These are phyloP conservation scores for Stercorarius parasiticus DNA, from an alignment of 2,113 vertebrate genomes.

Conservation along the genomic window DNA sequence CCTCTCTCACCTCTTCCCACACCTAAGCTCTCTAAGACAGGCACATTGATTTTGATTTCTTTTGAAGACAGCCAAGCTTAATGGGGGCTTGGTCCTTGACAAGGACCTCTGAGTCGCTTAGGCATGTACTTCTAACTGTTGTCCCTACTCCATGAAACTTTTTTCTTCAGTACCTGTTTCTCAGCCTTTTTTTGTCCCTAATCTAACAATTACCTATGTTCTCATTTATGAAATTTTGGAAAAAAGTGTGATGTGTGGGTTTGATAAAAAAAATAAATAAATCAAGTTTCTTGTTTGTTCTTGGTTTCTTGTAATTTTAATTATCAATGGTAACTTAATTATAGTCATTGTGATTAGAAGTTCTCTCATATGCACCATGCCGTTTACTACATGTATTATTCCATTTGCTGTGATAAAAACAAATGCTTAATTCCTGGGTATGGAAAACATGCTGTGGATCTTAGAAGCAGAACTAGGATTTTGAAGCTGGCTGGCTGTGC, in stretches of 20 bases:
- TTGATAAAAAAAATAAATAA: neutral
- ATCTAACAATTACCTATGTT: neutral
- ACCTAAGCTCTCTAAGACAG: neutral
- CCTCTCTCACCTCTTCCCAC: neutral
- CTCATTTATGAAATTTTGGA: neutral
- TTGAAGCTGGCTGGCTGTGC: neutral
- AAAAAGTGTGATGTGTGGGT: neutral
- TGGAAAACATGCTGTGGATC: neutral
- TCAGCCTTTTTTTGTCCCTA: neutral
- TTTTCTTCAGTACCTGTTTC: neutral
- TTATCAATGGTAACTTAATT: neutral
- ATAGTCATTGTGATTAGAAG: neutral
- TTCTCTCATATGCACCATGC: neutral
- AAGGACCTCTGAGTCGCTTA: neutral
- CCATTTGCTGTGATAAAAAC: neutral
- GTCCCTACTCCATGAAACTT: neutral
- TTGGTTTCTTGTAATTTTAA: neutral
- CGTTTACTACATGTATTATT: neutral
- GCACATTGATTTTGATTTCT: neutral
- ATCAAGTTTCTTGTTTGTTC: neutral
- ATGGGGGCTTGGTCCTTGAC: neutral
- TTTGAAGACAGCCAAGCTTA: neutral
- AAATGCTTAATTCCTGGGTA: neutral
- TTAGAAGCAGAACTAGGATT: neutral
- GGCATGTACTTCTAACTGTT: neutral